Conservation (phyloP, 2,888 invertebrate genomes). For the Ctena decussata region DNA sequence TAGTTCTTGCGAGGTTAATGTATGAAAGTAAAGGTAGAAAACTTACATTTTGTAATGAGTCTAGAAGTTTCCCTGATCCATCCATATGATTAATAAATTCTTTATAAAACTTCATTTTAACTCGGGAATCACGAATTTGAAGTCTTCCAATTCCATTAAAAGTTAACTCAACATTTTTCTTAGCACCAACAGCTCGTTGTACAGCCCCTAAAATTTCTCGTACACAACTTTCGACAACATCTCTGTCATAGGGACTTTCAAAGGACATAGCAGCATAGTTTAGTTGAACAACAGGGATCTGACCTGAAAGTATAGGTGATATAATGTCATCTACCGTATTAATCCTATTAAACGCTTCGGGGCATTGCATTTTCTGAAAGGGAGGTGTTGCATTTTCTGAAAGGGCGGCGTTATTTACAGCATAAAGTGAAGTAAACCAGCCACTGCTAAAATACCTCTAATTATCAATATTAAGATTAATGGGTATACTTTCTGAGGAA, state of each 20-base stretch:
- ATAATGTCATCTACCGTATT: too few relatives aligned
- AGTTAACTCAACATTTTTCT: conserved; percentile 85
- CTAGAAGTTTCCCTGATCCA: conserved; percentile 83
- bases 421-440: too few relatives aligned
- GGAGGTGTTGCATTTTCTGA: too few relatives aligned
- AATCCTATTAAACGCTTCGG: too few relatives aligned
- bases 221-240: conserved; percentile 86
- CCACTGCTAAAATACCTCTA: too few relatives aligned
- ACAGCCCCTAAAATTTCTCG: conserved; percentile 85
- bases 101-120: conserved; percentile 87
- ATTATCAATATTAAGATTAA: too few relatives aligned
- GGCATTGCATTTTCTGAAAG: too few relatives aligned
- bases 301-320: conserved; percentile 84
- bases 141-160: conserved; percentile 86
- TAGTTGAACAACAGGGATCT: conserved; percentile 85
- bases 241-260: conserved; percentile 86
- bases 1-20: too few relatives aligned
- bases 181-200: conserved; percentile 80
- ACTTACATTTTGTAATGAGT: conserved; percentile 86
- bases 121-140: conserved; percentile 83
- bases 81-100: conserved; percentile 86
- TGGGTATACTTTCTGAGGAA: too few relatives aligned
- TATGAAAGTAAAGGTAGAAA: not conserved
- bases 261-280: conserved; percentile 85
- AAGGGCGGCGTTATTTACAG: too few relatives aligned